A percentile compares a stretch with the other conserved stretches of the same genome.
phyloP scores from a whole-genome alignment of 2,888 invertebrate genomes.

The Apodemia mormo region DNA sequence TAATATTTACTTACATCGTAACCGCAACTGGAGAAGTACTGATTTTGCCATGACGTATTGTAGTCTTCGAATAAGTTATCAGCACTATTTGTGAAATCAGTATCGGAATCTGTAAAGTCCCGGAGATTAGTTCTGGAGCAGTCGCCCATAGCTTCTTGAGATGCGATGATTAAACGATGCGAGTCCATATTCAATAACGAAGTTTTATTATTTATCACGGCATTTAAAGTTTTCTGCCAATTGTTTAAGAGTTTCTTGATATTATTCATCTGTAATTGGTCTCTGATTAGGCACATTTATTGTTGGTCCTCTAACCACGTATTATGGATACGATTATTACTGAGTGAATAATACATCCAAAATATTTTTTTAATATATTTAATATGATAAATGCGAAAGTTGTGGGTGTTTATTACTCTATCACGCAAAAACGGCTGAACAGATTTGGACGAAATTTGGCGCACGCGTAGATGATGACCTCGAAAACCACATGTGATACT shows the following conservation, averaged over 20 bases:
- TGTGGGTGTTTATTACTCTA: too few relatives aligned
- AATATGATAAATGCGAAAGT: too few relatives aligned
- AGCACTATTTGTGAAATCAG: conserved; percentile 50
- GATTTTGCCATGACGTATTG: conserved; percentile 54
- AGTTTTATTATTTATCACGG: conserved; percentile 60
- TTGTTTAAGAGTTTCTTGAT: conserved; percentile 64
- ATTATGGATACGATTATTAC: too few relatives aligned
- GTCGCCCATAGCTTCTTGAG: conserved; percentile 68
- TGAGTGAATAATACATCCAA: too few relatives aligned
- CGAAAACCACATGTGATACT: too few relatives aligned
- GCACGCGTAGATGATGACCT: too few relatives aligned
- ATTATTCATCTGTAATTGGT: conserved; percentile 57
- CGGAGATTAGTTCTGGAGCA: conserved; percentile 53
- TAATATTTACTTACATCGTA: conserved; percentile 28
- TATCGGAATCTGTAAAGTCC: conserved; percentile 58
- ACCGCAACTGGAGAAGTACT: conserved; percentile 28
- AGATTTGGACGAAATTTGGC: too few relatives aligned
- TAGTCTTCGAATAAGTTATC: conserved; percentile 56
- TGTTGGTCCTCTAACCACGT: too few relatives aligned
- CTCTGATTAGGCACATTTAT: too few relatives aligned
- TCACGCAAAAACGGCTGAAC: too few relatives aligned
- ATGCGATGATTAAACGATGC: conserved; percentile 53
- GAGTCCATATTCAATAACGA: conserved; percentile 52
- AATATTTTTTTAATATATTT: too few relatives aligned
- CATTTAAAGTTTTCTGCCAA: conserved; percentile 66